Evolutionary conservation across 2,113 vertebrate species (phyloP).

Genomic region (Erythrocercus mccallii): DNA sequence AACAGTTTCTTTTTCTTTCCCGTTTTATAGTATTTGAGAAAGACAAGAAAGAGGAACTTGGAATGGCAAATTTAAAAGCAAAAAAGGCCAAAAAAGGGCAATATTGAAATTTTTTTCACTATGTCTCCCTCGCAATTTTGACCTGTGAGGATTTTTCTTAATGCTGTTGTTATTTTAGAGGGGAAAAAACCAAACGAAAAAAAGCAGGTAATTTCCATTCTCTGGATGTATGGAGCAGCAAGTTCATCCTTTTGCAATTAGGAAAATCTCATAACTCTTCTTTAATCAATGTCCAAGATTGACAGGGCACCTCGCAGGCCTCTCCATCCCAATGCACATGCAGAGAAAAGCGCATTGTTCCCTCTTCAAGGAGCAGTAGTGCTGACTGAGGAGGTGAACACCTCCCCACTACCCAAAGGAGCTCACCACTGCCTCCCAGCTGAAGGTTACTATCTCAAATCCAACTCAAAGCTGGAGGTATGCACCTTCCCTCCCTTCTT

Average conservation of each 20-base stretch:
- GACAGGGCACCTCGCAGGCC: neutral
- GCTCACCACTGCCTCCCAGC: neutral
- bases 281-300: neutral
- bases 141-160: accelerated
- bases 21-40: neutral
- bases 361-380: neutral
- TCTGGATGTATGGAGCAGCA: neutral
- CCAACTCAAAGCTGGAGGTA: neutral
- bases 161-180: neutral
- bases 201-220: neutral
- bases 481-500: neutral
- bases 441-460: neutral
- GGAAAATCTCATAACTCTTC: neutral
- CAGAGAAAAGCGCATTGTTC: accelerated
- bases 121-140: neutral
- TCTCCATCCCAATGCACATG: accelerated
- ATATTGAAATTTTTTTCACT: neutral
- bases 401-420: neutral
- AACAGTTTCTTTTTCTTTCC: neutral
- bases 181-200: accelerated
- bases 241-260: neutral
- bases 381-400: neutral
- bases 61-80: neutral
- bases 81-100: neutral
- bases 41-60: neutral